Conservation (phyloP, 1,140 invertebrate species). For the Scaptomyza pallida region DNA sequence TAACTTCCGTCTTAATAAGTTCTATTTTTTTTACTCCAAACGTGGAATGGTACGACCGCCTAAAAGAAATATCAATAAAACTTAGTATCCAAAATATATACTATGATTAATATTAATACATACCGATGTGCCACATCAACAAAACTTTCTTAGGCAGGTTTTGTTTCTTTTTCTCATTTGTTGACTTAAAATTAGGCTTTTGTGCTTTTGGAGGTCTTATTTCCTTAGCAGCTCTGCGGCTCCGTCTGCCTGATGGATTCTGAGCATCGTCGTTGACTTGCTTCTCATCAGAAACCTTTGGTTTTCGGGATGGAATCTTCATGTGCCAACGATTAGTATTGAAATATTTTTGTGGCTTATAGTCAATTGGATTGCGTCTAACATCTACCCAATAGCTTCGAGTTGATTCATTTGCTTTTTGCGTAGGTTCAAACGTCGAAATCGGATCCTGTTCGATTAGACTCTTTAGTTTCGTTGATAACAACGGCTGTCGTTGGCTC, state of each 20-base stretch:
- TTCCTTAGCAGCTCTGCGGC: background rate
- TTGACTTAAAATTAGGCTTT: background rate
- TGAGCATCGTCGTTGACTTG: background rate
- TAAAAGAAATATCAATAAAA: background rate
- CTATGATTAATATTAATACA: background rate
- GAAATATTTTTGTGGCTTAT: slow-evolving; percentile 7
- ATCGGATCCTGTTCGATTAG: too few species aligned
- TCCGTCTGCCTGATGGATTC: background rate
- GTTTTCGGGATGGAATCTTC: background rate
- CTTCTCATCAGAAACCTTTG: background rate
- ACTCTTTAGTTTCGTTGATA: background rate
- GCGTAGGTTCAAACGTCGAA: too few species aligned
- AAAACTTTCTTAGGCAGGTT: background rate
- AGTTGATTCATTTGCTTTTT: background rate
- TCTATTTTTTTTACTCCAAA: background rate
- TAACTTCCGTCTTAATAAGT: too few species aligned
- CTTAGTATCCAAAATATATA: too few species aligned
- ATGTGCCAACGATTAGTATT: slow-evolving; percentile 14
- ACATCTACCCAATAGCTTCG: background rate
- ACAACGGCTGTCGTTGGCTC: too few species aligned
- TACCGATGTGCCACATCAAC: slow-evolving; percentile 3
- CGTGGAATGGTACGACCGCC: slow-evolving; percentile 5
- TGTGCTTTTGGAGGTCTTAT: too few species aligned
- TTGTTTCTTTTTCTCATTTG: background rate
- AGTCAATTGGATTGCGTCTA: background rate